phyloP scores from a whole-genome alignment of 2,888 invertebrate genomes.

The Maniola hyperantus region DNA sequence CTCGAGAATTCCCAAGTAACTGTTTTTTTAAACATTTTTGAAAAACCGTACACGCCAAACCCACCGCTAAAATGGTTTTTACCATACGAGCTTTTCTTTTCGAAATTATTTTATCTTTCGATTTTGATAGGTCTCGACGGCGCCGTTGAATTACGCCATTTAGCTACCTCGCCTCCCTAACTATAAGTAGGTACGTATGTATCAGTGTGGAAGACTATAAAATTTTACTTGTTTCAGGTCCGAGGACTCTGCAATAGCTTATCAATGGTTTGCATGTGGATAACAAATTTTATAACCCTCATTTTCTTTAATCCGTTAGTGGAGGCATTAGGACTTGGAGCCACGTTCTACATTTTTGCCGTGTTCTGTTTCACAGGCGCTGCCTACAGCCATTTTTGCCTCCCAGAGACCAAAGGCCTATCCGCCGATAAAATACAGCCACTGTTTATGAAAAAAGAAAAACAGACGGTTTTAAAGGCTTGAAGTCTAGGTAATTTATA shows the following conservation, averaged over 20 bases:
- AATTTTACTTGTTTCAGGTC: slow-evolving; percentile 50
- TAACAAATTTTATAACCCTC: slow-evolving; percentile 64
- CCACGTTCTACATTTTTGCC: slow-evolving; percentile 68
- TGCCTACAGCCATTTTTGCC: slow-evolving; percentile 56
- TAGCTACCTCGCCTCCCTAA: no score
- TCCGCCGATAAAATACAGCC: slow-evolving; percentile 65
- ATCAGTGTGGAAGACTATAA: neutral
- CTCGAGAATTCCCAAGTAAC: no score
- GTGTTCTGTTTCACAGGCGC: slow-evolving; percentile 60
- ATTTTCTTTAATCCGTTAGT: slow-evolving; percentile 66
- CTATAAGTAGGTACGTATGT: neutral
- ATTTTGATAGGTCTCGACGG: no score
- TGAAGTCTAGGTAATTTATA: slow-evolving; percentile 1
- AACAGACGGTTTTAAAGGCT: slow-evolving; percentile 31
- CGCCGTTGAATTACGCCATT: no score
- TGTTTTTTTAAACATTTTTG: no score
- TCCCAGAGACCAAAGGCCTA: slow-evolving; percentile 77
- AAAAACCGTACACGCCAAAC: no score
- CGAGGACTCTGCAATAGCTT: slow-evolving; percentile 63
- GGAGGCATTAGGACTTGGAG: slow-evolving; percentile 59
- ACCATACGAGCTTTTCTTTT: no score
- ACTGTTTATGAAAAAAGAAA: slow-evolving; percentile 55
- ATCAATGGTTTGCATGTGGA: slow-evolving; percentile 61
- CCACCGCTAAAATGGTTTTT: no score
- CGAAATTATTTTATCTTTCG: no score